Base-by-base conservation (phyloP, 2,888 invertebrate genomes). In the Hanleya hanleyi region DNA sequence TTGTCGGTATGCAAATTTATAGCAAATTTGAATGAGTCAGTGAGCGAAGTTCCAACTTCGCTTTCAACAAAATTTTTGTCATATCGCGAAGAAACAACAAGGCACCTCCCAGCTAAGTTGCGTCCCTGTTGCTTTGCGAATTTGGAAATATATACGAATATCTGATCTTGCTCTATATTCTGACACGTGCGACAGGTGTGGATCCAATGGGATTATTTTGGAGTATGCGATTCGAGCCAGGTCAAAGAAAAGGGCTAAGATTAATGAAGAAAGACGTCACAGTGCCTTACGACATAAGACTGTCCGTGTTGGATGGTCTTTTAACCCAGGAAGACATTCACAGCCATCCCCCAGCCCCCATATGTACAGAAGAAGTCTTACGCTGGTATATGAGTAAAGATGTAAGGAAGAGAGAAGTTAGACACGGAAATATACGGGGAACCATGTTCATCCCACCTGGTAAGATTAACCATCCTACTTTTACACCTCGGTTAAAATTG, bases 151-250 rank as follows among this genome's bases (percentile, higher is more conserved):
- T n/a, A n/a, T n/a, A n/a, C n/a, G n/a, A n/a, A n/a, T n/a, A n/a
- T n/a, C n/a, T n/a, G n/a, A n/a, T n/a, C n/a, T n/a, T n/a, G n/a
- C n/a, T n/a, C n/a, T n/a, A n/a, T n/a, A n/a, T n/a, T n/a, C n/a
- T n/a, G n/a, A n/a, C n/a, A n/a, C n/a, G n/a, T n/a, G n/a, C n/a
- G n/a, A n/a, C n/a, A 84, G 87, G 86, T 36, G 75, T 82, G 18
- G 83, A 86, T n/a, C 81, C 83, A 12, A 84, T 85, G 84, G 87
- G 86, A 12, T 74, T 87, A 32, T 80, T 87, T 49, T 86, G 86
- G 84, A 81, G 82, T 65, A 67, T 84, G 74, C 73, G 67, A 6
- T 71, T 77, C 32, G 73, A 68, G 7, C 73, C 74, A 12, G 78
- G 74, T 9, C 74, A 76, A 22, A 68, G 70, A 0, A 37, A 65